Conservation (phyloP, 1,140 invertebrate genomes). For the Aphidius gifuensis region DNA sequence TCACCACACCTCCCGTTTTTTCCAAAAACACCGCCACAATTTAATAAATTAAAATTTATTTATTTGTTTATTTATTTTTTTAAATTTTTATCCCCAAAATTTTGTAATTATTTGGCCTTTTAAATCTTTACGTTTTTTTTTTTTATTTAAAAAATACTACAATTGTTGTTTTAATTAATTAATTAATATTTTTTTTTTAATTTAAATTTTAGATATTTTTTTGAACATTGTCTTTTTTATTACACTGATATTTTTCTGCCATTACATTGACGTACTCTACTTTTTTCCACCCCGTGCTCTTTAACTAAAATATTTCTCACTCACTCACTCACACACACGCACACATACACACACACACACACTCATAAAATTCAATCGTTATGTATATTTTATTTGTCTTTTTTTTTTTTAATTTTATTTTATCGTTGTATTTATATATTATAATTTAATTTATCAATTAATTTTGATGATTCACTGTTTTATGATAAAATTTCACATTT, state of each 20-base stretch:
- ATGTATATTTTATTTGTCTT: too few relatives aligned
- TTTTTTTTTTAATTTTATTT: too few relatives aligned
- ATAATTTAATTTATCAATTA: too few relatives aligned
- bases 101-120: too few relatives aligned
- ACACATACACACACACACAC: constrained; percentile 23
- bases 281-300: constrained; percentile 14
- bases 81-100: too few relatives aligned
- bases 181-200: constrained; percentile 2
- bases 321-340: constrained; percentile 26
- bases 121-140: neutral
- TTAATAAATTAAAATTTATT: neutral
- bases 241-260: constrained; percentile 2
- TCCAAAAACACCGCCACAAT: constrained; percentile 17
- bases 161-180: neutral
- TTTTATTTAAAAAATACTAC: neutral
- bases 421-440: too few relatives aligned
- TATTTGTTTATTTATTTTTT: neutral
- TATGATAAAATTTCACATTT: too few relatives aligned
- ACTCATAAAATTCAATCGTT: neutral
- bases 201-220: neutral
- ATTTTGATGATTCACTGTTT: too few relatives aligned
- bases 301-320: constrained; percentile 19
- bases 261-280: constrained; percentile 10
- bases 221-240: constrained; percentile 2
- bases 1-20: constrained; percentile 18